Base-by-base conservation (phyloP, 2,113 vertebrate genomes). In the pig (Sus scrofa) region DNA sequence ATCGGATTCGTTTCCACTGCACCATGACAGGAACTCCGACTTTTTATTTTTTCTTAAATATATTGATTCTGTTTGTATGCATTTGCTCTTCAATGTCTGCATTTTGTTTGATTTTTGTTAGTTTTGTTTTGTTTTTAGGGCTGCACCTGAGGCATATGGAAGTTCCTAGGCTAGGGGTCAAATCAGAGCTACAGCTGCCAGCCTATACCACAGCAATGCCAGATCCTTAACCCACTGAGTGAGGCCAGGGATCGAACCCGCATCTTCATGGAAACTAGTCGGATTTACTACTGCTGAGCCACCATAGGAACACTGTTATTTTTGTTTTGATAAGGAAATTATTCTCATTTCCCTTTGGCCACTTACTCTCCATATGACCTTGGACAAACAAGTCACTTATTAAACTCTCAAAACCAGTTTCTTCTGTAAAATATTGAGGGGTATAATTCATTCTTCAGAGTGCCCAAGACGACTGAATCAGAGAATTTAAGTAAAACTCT, bases 401-500 rank as follows among this genome's bases (percentile, higher is more conserved):
- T 5, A 93, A 67, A 77, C 10, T 70, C 15, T 75, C 10, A 62
- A 75, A 78, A 58, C 34, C 50, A 37, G 15, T 56, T 65, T 82
- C 7, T 26, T 16, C 37, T 91, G 1, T 54, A 88, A 81, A 81
- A 81, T 77, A 16, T 32, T 52, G 54, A 85, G 7, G 74, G 56
- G 58, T 71, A 82, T 65, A 63, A 75, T 30, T 86, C n/a, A 70
- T 82, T 89, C 37, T 22, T 84, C 19, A 65, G 67, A 71, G 54
- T 82, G 84, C 87, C 12, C 87, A 32, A 67, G 52, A 78, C 18
- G n/a, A 68, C 6, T 58, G 5, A 90, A 34, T 67, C 63, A 83
- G n/a, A 93, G 8, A 93, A 58, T 37, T 24, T 87, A 93, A 84
- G 26, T 67, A 74, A 70, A 92, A 71, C 30, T 96, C 34, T 68